A percentile compares a stretch with the other conserved stretches of the same genome.
Evolutionary conservation across 2,113 vertebrate genomes (phyloP).

Genomic region (Thryonomys swinderianus): DNA sequence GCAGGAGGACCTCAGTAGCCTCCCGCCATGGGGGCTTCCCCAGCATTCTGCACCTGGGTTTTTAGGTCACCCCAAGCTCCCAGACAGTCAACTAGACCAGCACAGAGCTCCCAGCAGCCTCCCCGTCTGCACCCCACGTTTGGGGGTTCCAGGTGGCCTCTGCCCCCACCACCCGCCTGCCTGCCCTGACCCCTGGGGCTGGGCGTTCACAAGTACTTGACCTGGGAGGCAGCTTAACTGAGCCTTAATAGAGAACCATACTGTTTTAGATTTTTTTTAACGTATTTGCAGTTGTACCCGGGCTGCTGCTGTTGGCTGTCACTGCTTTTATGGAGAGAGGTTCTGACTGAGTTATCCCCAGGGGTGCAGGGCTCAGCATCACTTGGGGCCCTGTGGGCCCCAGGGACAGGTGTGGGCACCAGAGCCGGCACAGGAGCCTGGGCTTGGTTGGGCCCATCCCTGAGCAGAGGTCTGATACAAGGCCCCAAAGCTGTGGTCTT

Average conservation of each 20-base stretch:
- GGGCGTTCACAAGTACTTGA: conserved; percentile 69
- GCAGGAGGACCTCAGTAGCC: not conserved
- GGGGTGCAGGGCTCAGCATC: not conserved
- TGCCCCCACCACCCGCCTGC: not conserved
- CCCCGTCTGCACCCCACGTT: not conserved
- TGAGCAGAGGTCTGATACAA: not conserved
- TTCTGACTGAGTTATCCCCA: not conserved
- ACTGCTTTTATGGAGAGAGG: not conserved
- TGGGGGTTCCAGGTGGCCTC: not conserved
- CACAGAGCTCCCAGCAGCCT: not conserved
- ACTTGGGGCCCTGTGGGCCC: too few species aligned
- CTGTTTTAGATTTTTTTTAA: conserved; percentile 54
- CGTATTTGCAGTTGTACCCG: conserved; percentile 59
- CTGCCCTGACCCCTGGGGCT: not conserved
- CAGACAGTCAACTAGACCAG: conserved; percentile 68
- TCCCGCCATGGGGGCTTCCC: not conserved
- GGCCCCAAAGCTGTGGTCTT: rapidly evolving
- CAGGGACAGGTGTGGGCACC: not conserved
- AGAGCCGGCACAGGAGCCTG: not conserved
- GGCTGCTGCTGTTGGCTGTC: conserved; percentile 49
- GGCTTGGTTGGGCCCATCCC: too few species aligned
- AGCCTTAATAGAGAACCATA: conserved; percentile 80
- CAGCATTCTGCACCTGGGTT: conserved; percentile 15
- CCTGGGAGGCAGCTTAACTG: conserved; percentile 73
- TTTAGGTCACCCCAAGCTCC: not conserved